Percentiles rank a stretch among this genome's conserved stretches.
These are phyloP conservation scores for Polypterus senegalus DNA, from an alignment of 2,113 vertebrate genomes.

Conservation along the genomic window DNA sequence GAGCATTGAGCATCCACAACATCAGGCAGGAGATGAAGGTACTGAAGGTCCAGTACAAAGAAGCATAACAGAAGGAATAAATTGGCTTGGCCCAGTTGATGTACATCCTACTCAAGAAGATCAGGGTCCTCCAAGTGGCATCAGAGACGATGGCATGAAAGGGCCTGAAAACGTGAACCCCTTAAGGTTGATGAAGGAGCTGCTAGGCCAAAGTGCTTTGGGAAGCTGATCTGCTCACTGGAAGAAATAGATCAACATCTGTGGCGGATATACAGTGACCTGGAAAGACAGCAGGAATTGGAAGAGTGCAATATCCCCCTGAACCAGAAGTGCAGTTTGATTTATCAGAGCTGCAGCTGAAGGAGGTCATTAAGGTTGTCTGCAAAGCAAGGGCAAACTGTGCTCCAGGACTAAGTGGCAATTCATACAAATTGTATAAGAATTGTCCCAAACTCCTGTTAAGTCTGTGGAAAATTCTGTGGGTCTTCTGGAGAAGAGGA, in stretches of 20 bases:
- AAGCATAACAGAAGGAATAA: conserved; percentile 8
- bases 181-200: too few species aligned
- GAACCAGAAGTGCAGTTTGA: too few species aligned
- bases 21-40: neutral
- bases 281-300: too few species aligned
- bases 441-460: neutral
- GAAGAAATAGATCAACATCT: too few species aligned
- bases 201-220: too few species aligned
- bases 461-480: neutral
- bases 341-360: too few species aligned
- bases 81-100: conserved; percentile 8
- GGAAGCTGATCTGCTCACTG: too few species aligned
- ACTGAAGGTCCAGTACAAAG: conserved; percentile 10
- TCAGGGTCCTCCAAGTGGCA: neutral
- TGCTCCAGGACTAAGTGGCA: conserved; percentile 1
- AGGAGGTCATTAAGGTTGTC: too few species aligned
- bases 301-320: too few species aligned
- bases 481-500: conserved; percentile 5
- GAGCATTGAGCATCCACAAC: conserved; percentile 7
- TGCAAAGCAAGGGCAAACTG: neutral
- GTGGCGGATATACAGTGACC: too few species aligned
- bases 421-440: neutral
- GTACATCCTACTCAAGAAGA: conserved; percentile 1
- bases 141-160: too few species aligned
- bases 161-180: too few species aligned